phyloP scores from a whole-genome alignment of 2,888 invertebrate genomes.

The Trachelus stipa region DNA sequence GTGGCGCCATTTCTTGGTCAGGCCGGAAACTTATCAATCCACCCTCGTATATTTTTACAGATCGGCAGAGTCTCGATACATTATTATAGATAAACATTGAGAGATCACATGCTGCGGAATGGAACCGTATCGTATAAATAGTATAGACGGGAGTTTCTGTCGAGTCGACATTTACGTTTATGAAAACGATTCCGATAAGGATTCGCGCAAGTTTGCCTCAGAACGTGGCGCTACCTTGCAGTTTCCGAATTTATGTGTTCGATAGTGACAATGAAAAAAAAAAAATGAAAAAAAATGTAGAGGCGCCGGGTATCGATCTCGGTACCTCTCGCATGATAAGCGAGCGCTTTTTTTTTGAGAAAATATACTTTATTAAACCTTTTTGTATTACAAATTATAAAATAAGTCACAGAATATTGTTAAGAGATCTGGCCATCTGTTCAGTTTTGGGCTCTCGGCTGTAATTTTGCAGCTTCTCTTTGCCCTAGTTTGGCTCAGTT shows the following conservation, averaged over 20 bases:
- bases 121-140: neutral
- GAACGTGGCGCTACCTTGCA: neutral
- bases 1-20: too few species aligned
- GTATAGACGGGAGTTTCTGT: neutral
- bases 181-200: neutral
- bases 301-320: conserved; percentile 63
- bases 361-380: too few species aligned
- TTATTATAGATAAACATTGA: neutral
- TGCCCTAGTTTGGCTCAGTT: too few species aligned
- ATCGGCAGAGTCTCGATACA: neutral
- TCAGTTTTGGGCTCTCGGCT: too few species aligned
- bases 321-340: conserved; percentile 65
- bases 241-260: neutral
- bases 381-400: too few species aligned
- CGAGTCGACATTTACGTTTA: neutral
- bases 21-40: too few species aligned
- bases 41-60: neutral
- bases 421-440: too few species aligned
- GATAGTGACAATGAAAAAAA: neutral
- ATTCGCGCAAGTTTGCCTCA: neutral
- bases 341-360: conserved; percentile 46
- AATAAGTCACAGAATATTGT: too few species aligned
- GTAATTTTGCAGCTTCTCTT: too few species aligned
- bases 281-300: conserved; percentile 31
- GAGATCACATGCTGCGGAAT: neutral